A percentile compares a stretch with the other conserved stretches of the same genome.
These are phyloP conservation scores for Semotilus atromaculatus DNA, from an alignment of 2,797 vertebrate genomes.

Conservation along the genomic window DNA sequence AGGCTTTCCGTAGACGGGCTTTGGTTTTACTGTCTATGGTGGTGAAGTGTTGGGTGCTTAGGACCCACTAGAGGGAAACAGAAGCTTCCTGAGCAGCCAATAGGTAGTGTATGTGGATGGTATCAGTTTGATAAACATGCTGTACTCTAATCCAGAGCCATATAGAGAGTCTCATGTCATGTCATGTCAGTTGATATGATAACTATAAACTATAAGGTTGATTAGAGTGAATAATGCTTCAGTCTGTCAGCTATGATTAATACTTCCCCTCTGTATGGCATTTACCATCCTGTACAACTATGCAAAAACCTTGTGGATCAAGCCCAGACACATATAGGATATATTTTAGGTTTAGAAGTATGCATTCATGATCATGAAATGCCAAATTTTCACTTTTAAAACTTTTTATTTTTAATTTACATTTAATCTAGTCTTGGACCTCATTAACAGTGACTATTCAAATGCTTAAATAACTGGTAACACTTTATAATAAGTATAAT, in stretches of 20 bases:
- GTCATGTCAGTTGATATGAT: background rate
- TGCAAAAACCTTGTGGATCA: slow-evolving; percentile 25
- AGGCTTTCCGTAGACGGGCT: too few relatives aligned
- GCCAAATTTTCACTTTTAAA: background rate
- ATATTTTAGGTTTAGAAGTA: background rate
- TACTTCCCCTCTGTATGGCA: slow-evolving; percentile 10
- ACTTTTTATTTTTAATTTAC: background rate
- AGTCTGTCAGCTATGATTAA: slow-evolving; percentile 25
- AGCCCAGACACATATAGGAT: slow-evolving; percentile 39
- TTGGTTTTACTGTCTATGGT: too few relatives aligned
- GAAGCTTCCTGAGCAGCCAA: too few relatives aligned
- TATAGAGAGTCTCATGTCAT: too few relatives aligned
- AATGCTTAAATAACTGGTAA: background rate
- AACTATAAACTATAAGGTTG: background rate
- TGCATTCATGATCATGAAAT: background rate
- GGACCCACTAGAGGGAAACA: too few relatives aligned
- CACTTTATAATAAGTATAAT: background rate
- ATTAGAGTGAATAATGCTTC: slow-evolving; percentile 24
- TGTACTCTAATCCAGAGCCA: too few relatives aligned
- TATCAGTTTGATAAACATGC: too few relatives aligned
- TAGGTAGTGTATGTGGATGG: too few relatives aligned
- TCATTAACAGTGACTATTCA: background rate
- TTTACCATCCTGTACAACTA: slow-evolving; percentile 33
- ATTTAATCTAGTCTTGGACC: background rate
- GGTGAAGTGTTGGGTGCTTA: too few relatives aligned